Evolutionary conservation across 2,888 invertebrate genomes (phyloP), one percentile per base, ranked within the genome.

Genomic region (Perithous albicinctus): DNA sequence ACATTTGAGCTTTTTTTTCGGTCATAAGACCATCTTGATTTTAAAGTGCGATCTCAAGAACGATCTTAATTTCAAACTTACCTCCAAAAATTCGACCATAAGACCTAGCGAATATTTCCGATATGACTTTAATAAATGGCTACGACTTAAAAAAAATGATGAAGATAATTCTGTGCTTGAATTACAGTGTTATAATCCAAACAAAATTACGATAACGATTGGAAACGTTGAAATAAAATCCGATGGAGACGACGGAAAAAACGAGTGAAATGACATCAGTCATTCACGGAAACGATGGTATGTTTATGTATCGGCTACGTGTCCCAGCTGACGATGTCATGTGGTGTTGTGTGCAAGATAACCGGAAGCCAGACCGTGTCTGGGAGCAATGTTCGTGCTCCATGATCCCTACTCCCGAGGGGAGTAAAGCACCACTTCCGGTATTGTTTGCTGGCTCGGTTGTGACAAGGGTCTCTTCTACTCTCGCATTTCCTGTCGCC

Each of bases 401-500:
- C 29, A 72, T 72, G 78, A 78, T 82, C 82, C 82, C 43, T 75
- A 75, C 70, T 75, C 78, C 70, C 82, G 66, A 70, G 75, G 78
- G 78, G 75, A 82, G 78, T 72, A 79, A 82, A 82, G 75, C 72
- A 72, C 82, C 78, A 79, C 82, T 82, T 82, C 82, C 82, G 78
- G 78, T 82, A 82, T 82, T 79, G 82, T 78, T 82, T 79, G 78
- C 72, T 59, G 32, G 38, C 59, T 70, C 59, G 18, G 72, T 76
- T 79, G 43, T 54, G 70, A 82, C 78, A 72, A 78, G 78, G 75
- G 66, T 75, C 43, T 72, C 56, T 64, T 67, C 51, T 48, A 56
- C 63, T 15, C 23, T 59, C 7, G 43, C 64, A 35, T 3, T 32
- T 23, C 29, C 8, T 20, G n/a, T 48, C 23, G 32, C 18, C 48